A percentile compares a stretch with the other conserved stretches of the same genome.
phyloP scores from a whole-genome alignment of 2,797 vertebrate species.

The Sebastes hubbsi region DNA sequence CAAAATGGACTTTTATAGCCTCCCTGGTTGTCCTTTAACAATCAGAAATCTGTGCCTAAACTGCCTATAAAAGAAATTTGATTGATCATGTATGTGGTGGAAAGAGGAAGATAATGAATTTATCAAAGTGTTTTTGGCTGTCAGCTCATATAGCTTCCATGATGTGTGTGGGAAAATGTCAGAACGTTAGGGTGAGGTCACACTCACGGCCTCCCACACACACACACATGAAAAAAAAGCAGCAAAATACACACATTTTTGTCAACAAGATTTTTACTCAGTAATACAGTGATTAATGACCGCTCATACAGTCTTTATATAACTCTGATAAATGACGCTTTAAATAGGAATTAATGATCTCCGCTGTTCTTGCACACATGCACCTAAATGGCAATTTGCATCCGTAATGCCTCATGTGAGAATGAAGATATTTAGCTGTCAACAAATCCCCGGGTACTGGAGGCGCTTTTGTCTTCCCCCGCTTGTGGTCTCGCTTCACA shows the following conservation, averaged over 20 bases:
- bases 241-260: slow-evolving; percentile 19
- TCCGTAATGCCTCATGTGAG: slow-evolving; percentile 38
- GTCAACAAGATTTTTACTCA: slow-evolving; percentile 9
- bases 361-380: slow-evolving; percentile 2
- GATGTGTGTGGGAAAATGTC: slow-evolving; percentile 76
- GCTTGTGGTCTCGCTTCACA: slow-evolving; percentile 36
- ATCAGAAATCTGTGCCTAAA: neutral
- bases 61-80: slow-evolving; percentile 33
- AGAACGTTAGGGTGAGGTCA: slow-evolving; percentile 57
- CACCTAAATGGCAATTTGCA: slow-evolving; percentile 59
- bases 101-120: slow-evolving; percentile 60
- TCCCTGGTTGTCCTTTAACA: neutral
- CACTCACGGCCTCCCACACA: slow-evolving; percentile 6
- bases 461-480: slow-evolving; percentile 34
- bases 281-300: slow-evolving; percentile 49
- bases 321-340: slow-evolving; percentile 57
- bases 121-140: slow-evolving; percentile 54
- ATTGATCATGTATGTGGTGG: slow-evolving; percentile 57
- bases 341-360: slow-evolving; percentile 56
- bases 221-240: neutral
- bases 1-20: neutral
- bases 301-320: slow-evolving; percentile 16
- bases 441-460: slow-evolving; percentile 6
- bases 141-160: slow-evolving; percentile 43
- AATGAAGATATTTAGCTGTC: slow-evolving; percentile 72